phyloP scores from a whole-genome alignment of 2,888 invertebrate genomes.

The Trissolcus japonicus region DNA sequence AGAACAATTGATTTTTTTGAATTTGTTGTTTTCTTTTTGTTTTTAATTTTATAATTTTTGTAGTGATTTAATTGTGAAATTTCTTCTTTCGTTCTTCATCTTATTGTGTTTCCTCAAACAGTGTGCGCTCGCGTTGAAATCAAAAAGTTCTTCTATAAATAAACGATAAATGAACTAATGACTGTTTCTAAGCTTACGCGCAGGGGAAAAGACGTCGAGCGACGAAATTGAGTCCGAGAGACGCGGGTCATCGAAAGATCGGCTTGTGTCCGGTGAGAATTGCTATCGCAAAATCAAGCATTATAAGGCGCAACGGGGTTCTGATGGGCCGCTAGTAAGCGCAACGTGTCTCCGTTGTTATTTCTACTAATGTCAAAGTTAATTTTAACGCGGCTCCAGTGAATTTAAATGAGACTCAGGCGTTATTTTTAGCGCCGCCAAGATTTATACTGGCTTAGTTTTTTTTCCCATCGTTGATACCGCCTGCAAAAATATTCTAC shows the following conservation, averaged over 20 bases:
- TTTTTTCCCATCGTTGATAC: constrained; percentile 50
- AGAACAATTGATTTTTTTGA: too few species aligned
- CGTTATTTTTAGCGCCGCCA: constrained; percentile 49
- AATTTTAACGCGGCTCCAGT: constrained; percentile 58
- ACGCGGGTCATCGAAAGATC: not conserved
- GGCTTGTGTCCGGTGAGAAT: not conserved
- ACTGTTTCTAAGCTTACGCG: constrained; percentile 67
- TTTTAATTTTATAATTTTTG: not conserved
- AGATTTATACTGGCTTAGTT: constrained; percentile 49
- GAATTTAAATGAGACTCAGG: constrained; percentile 55
- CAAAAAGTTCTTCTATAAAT: constrained; percentile 51
- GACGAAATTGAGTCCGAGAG: constrained; percentile 57
- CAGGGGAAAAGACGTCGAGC: constrained; percentile 60
- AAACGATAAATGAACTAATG: constrained; percentile 66
- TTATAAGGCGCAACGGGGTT: constrained; percentile 29
- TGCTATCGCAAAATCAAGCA: constrained; percentile 17
- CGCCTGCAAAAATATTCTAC: constrained; percentile 29
- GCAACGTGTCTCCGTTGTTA: constrained; percentile 56
- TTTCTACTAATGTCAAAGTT: constrained; percentile 59
- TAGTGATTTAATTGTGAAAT: not conserved
- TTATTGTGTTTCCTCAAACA: constrained; percentile 1
- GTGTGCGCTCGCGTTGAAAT: constrained; percentile 13
- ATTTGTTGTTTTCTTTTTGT: not conserved
- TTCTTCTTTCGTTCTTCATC: too few species aligned
- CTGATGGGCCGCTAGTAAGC: constrained; percentile 32